Base-by-base conservation (phyloP, 1,140 invertebrate genomes). In the Pseudomyrmex dendroicus region DNA sequence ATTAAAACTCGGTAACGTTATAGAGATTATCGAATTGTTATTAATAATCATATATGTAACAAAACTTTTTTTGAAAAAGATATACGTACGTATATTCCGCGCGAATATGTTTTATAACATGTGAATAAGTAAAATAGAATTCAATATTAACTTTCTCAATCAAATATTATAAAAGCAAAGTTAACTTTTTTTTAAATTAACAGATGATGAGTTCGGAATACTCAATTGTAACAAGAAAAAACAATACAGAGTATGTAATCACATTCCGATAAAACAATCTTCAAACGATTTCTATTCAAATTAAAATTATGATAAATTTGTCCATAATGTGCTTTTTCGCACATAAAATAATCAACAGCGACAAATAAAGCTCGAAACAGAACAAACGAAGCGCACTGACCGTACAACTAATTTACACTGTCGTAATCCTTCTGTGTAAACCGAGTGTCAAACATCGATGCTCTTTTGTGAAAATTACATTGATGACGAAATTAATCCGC, bases 371-470 rank as follows among this genome's bases (percentile, higher is more conserved):
- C 70, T 83, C 78, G 80, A 56, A 86, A 73, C 68, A 54, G 25
- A 54, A 73, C 84, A 84, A 80, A 86, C 84, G 73, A 86, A 86
- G 67, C 72, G 78, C 64, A 83, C 25, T 25, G 85, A 83, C 78
- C 82, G 72, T 86, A 83, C 82, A 87, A 86, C 57, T 77, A 83
- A 86, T 86, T 86, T 64, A 72, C 61, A 70, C 20, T 66, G 54
- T 72, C 66, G 66, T 73, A 54, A 64, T 84, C 76, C 56, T 72
- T 66, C 20, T 73, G 85, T 73, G 64, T 74, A 84, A 84, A 83
- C 85, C 66, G 61, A 56, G 50, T 48, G 84, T 84, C 85, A 84
- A 87, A 87, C 73, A 84, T 67, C 59, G 66, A 56, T 46, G 70
- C 52, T 20, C 46, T 59, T 48, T 57, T 85, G 82, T 62, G 70